Base-by-base conservation (phyloP, 2,113 vertebrate species). In the Esox niger region DNA sequence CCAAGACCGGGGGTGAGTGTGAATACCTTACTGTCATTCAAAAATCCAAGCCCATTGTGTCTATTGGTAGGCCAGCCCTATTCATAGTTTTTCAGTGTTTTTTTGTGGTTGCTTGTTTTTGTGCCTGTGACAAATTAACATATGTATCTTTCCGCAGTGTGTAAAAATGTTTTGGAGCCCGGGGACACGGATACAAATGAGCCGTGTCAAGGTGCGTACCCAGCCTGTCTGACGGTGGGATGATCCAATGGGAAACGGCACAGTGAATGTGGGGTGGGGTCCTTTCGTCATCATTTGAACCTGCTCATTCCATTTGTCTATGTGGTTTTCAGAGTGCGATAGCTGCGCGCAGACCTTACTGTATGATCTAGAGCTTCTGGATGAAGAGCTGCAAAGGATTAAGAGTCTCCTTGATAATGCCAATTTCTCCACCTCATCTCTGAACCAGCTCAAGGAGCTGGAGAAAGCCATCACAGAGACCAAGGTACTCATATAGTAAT, bases 341-440 rank as follows among this genome's bases (percentile, higher is more conserved):
- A 97, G 87, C 77, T 99, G 97, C 73, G 94, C 94, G n/a, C 86
- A 93, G 75, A 95, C 92, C 0, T 89, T 99, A 54, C 81, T 96
- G 23, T 70, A 83, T 0, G 95, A 97, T 71, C 64, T 98, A 87
- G 91, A 92, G 75, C 85, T 83, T 64, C 90, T 94, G 78, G 82
- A 89, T 0, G 78, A 90, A 0, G 92, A 95, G 35, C 83, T 98
- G 72, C 86, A 15, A 38, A 84, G 84, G 20, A 88, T 95, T 76
- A 95, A 95, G 84, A 75, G 85, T 63, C 88, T 89, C 74, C 75
- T 98, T 55, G 91, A 95, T 47, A 91, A 84, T 0, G 75, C 92
- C 59, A 89, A 81, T 8, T 82, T 76, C 11, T 92, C 85, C 25
- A 10, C 83, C 0, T 77, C 84, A 0, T 75, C 81, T 2, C 77